These are phyloP conservation scores for Myiopsitta monachus DNA, from an alignment of 2,113 vertebrate species.

Conservation along the genomic window DNA sequence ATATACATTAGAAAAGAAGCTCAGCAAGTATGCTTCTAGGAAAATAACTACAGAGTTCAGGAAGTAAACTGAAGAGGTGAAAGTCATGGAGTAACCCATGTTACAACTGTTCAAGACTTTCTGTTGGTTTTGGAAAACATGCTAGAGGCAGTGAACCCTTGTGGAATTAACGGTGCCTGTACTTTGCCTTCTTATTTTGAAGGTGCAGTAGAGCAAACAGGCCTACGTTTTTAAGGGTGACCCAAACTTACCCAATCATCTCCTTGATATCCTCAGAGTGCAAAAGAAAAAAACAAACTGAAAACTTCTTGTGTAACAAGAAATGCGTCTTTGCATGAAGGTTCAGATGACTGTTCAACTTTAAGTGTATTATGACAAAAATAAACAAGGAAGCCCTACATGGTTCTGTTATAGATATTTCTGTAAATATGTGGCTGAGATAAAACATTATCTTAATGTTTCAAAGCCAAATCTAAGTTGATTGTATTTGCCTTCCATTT, in stretches of 20 bases:
- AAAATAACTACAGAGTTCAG: conserved; percentile 50
- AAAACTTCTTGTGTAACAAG: conserved; percentile 50
- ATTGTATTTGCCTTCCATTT: conserved; percentile 53
- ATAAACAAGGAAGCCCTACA: conserved; percentile 42
- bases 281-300: neutral
- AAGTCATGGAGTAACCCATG: conserved; percentile 23
- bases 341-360: conserved; percentile 68
- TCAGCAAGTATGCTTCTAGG: conserved; percentile 57
- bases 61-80: conserved; percentile 56
- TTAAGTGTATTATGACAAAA: conserved; percentile 37
- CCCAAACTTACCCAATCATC: conserved; percentile 15
- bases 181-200: conserved; percentile 66
- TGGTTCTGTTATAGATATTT: conserved; percentile 46
- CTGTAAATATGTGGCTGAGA: conserved; percentile 67
- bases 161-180: conserved; percentile 59
- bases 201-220: conserved; percentile 42
- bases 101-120: conserved; percentile 48
- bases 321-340: conserved; percentile 49
- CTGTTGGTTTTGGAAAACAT: conserved; percentile 27
- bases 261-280: conserved; percentile 23
- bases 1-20: conserved; percentile 68
- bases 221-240: conserved; percentile 46
- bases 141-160: conserved; percentile 18
- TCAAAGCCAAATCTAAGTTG: conserved; percentile 68
- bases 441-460: conserved; percentile 72